Percentiles rank a stretch among this genome's conserved stretches.
Evolutionary conservation across 2,113 vertebrate species (phyloP).

Genomic region (Tragelaphus strepsiceros): DNA sequence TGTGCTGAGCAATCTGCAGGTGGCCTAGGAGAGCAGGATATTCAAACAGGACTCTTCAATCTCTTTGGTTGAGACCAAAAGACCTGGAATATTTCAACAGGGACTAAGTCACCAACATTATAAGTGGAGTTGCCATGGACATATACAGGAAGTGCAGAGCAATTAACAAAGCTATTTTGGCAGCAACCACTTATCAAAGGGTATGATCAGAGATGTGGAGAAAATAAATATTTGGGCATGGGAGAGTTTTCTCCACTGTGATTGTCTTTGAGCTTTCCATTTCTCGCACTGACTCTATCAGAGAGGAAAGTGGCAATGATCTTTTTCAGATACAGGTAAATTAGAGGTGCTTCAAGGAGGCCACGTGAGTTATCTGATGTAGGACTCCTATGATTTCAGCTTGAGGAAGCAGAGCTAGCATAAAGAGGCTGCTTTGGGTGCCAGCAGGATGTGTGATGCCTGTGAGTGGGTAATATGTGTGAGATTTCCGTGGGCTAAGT

Average conservation of each 20-base stretch:
- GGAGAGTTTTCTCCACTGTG: not conserved
- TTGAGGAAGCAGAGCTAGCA: not conserved
- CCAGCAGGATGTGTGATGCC: no score
- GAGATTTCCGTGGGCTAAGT: not conserved
- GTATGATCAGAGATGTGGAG: not conserved
- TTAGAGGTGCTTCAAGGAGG: not conserved
- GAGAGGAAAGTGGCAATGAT: not conserved
- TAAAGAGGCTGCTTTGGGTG: not conserved
- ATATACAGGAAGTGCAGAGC: not conserved
- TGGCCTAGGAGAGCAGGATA: not conserved
- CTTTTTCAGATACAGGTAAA: not conserved
- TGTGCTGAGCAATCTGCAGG: not conserved
- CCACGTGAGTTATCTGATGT: not conserved
- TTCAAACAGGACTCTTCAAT: not conserved
- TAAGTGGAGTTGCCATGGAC: not conserved
- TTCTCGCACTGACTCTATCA: not conserved
- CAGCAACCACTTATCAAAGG: not conserved
- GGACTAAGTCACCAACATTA: not conserved
- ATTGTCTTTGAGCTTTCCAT: slow-evolving; percentile 14
- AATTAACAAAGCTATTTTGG: not conserved
- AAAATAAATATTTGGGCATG: not conserved
- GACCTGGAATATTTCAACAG: not conserved
- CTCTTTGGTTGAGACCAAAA: not conserved
- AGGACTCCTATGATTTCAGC: not conserved
- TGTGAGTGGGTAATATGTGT: not conserved